Evolutionary conservation across 2,888 invertebrate species (phyloP).

Genomic region (Epinotia ramella): DNA sequence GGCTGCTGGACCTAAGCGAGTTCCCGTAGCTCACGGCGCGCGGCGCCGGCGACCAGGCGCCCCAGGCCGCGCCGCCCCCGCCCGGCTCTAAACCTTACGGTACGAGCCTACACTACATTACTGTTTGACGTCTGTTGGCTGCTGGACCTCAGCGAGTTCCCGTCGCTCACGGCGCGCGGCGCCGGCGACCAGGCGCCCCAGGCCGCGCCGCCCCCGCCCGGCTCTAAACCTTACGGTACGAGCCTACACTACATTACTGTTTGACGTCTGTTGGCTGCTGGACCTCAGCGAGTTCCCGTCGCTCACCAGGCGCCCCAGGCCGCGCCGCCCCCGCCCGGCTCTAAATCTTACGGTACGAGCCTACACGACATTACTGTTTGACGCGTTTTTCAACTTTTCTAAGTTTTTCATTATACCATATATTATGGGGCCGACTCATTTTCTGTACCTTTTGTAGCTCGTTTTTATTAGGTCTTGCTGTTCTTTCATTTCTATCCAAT

Average conservation of each 20-base stretch:
- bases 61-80: too few relatives aligned
- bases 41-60: slow-evolving; percentile 73
- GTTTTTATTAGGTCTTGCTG: background rate
- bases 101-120: too few relatives aligned
- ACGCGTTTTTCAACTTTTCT: slow-evolving; percentile 63
- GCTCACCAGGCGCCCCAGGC: slow-evolving; percentile 75
- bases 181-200: slow-evolving; percentile 53
- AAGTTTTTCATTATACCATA: background rate
- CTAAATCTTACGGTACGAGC: too few relatives aligned
- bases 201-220: too few relatives aligned
- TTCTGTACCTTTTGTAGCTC: background rate
- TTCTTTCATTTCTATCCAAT: background rate
- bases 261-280: slow-evolving; percentile 78
- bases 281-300: slow-evolving; percentile 97
- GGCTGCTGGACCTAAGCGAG: slow-evolving; percentile 94
- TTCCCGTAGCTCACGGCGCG: slow-evolving; percentile 96
- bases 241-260: too few relatives aligned
- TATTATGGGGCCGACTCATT: background rate
- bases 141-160: slow-evolving; percentile 96
- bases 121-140: slow-evolving; percentile 63
- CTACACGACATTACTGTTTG: too few relatives aligned
- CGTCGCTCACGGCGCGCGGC: slow-evolving; percentile 95
- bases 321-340: too few relatives aligned
- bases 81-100: too few relatives aligned
- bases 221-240: too few relatives aligned